Percentiles rank a stretch among this genome's conserved stretches.
Conservation (phyloP, 2,888 invertebrate species). For the Podotricha telesiphe region DNA sequence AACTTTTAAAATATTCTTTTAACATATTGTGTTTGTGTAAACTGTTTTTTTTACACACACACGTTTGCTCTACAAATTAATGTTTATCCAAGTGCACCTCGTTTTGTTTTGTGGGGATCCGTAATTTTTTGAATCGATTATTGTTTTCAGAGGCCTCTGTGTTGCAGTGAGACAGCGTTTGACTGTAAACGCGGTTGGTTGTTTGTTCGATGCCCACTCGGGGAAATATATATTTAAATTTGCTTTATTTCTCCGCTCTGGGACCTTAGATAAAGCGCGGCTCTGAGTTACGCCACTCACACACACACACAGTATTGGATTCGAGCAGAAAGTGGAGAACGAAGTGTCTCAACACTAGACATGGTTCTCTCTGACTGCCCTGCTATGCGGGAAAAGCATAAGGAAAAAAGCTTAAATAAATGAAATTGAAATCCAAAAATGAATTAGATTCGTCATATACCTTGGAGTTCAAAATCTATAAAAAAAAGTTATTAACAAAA, state of each 20-base stretch:
- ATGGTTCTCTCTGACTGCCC: not conserved
- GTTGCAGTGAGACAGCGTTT: not conserved
- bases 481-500: no score
- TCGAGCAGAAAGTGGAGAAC: not conserved
- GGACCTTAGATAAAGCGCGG: not conserved
- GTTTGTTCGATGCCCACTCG: not conserved
- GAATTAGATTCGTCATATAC: no score
- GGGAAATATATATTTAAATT: not conserved
- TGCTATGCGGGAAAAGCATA: no score
- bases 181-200: not conserved
- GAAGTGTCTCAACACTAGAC: not conserved
- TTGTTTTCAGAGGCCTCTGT: not conserved
- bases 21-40: slow-evolving; percentile 21
- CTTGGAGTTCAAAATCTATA: no score
- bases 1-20: not conserved
- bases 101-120: not conserved
- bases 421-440: no score
- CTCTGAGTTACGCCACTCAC: not conserved
- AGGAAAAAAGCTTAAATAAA: no score
- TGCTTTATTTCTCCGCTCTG: not conserved
- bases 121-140: slow-evolving; percentile 6
- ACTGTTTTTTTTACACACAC: slow-evolving; percentile 31
- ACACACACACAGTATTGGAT: no score
- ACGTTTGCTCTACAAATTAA: slow-evolving; percentile 34
- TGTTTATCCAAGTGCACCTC: slow-evolving; percentile 34